Evolutionary conservation across 2,888 invertebrate genomes (phyloP), one percentile per base, ranked within the genome.

Genomic region (Cheilosia scutellata): DNA sequence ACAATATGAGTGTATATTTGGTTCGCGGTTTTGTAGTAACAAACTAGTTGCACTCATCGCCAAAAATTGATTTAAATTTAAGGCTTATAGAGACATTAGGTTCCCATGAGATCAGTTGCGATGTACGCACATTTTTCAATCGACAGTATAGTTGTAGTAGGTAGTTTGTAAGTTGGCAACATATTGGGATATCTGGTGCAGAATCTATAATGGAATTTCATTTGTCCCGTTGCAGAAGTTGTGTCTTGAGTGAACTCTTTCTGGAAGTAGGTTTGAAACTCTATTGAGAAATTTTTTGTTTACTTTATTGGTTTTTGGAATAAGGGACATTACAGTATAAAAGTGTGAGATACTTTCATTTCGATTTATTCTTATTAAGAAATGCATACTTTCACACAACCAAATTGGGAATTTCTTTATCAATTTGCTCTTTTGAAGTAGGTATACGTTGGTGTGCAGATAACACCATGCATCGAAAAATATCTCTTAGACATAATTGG

Each of bases 51-150:
- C 11, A 49, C 51, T 79, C 70, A 55, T 83, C 63, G 29, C 83
- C 83, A 74, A 83, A 83, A 63, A 57, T 62, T 33, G 63, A 83
- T 83, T 83, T 68, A 78, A 83, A 83, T 83, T 42, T 33, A 13
- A 58, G 63, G 29, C 68, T 66, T 78, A 78, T 74, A 74, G 77
- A 72, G 78, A 83, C 74, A 78, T 83, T 78, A 78, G 74, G 78
- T 83, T 83, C 83, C 83, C 83, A 83, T 83, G 83, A 74, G 78
- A 78, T 51, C 37, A 57, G 68, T 63, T 49, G 68, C 37, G 11
- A 27, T n/a, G 29, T 6, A 74, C 42, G 42, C 55, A 40, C 29
- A 51, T 44, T 31, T 53, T 42, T 7, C 7, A 70, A 49, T n/a
- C 20, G 58, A 51, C 27, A 29, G 47, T 47, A n/a, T n/a, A 5